Evolutionary conservation across 1,140 invertebrate species (phyloP), one percentile per base, ranked within the genome.

Genomic region (Armadillidium nasatum): DNA sequence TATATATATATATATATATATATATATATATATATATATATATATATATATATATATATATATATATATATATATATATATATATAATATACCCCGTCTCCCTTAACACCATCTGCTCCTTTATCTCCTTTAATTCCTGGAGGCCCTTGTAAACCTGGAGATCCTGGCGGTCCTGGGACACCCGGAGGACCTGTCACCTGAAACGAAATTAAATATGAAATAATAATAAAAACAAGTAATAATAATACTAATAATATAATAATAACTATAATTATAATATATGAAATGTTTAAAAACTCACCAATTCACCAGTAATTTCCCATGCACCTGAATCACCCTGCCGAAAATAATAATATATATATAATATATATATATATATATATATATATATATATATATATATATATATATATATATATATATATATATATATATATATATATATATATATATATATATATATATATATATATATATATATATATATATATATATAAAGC

Each of bases 101-200:
- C 94, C 87, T 96, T 95, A 71, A 88, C 86, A 80, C 95, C 95
- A 82, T 94, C 92, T 82, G 90, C 89, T 82, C 93, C 93, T 85
- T 90, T 88, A 83, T 94, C 93, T 75, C 93, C 93, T 86, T 95
- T 95, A 82, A 95, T 94, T 80, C 94, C 93, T 50, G 93, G 92
- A 68, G 92, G 92, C 67, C 93, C 93, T 85, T 93, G 89, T 11
- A 89, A 84, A 68, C 89, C 94, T 67, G 91, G 88, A 19, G 88
- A 84, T 45, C 93, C 94, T 82, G 89, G 85, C 33, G 88, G 87
- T 67, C 83, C 83, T 67, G 82, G 82, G 72, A 78, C 82, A 68
- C 94, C 93, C 73, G 93, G 92, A 79, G 94, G 93, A 44, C 81
- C 81, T 7, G 77, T 50, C 6, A 76, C 94, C 94, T 45, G 93